Evolutionary conservation across 2,797 vertebrate genomes (phyloP).

Genomic region (Sylvia borin): DNA sequence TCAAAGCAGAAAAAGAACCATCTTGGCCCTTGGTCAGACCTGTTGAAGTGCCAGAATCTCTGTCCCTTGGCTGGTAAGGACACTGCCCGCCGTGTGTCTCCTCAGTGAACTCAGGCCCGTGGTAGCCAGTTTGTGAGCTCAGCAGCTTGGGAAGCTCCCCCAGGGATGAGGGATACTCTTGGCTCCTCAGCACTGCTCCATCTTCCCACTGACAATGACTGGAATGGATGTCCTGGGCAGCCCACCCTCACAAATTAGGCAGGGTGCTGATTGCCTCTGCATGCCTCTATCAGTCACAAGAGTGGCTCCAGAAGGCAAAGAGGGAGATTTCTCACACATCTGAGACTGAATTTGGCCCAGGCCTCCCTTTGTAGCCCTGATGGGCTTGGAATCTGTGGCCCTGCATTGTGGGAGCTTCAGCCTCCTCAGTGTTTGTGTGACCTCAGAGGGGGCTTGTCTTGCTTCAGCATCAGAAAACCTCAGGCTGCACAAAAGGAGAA

Average conservation of each 20-base stretch:
- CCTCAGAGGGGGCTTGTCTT: background rate
- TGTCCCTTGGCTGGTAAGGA: background rate
- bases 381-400: background rate
- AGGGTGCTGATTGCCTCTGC: background rate
- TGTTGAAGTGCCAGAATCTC: background rate
- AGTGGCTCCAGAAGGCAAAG: background rate
- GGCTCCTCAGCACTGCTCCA: background rate
- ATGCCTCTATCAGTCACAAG: background rate
- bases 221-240: background rate
- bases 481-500: background rate
- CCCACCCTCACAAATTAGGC: background rate
- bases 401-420: background rate
- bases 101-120: background rate
- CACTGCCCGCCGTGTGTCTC: background rate
- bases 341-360: background rate
- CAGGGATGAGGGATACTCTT: background rate
- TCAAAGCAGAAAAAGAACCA: background rate
- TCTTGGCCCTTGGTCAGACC: background rate
- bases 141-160: background rate
- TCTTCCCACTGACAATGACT: background rate
- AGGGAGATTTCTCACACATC: background rate
- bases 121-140: background rate
- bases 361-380: background rate
- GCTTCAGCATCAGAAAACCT: background rate
- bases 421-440: background rate